Evolutionary conservation across 2,113 vertebrate species (phyloP).

Genomic region (Aepyceros melampus): DNA sequence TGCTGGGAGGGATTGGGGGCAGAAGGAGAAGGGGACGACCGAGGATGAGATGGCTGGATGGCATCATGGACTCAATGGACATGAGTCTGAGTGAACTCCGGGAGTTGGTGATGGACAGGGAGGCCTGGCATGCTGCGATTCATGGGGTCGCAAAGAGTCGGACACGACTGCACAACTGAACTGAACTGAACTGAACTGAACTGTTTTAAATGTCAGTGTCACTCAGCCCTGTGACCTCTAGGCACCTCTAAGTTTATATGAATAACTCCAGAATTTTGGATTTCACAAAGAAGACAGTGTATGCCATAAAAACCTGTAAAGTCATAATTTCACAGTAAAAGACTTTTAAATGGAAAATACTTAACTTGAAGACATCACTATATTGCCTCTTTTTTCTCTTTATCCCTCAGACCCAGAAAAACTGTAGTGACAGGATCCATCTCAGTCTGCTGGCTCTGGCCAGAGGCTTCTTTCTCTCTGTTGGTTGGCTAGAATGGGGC

Average conservation of each 20-base stretch:
- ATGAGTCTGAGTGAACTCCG: no score
- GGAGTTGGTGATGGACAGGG: no score
- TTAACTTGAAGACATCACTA: neutral
- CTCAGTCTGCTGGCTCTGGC: neutral
- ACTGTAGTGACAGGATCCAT: neutral
- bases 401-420: neutral
- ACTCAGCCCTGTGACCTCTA: neutral
- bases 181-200: no score
- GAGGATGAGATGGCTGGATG: no score
- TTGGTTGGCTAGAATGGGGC: neutral
- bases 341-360: neutral
- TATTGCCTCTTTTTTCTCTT: neutral
- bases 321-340: conserved; percentile 15
- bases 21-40: no score
- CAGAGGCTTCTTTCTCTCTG: neutral
- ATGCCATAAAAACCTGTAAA: neutral
- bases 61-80: no score
- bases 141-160: no score
- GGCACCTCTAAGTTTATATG: neutral
- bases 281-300: conserved; percentile 3
- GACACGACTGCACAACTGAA: no score
- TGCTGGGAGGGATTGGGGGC: no score
- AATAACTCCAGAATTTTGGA: neutral
- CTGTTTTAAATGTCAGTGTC: neutral
- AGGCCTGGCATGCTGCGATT: no score